Evolutionary conservation across 2,797 vertebrate species (phyloP), one percentile per base, ranked within the genome.

Genomic region (Enteromius fasciolatus): DNA sequence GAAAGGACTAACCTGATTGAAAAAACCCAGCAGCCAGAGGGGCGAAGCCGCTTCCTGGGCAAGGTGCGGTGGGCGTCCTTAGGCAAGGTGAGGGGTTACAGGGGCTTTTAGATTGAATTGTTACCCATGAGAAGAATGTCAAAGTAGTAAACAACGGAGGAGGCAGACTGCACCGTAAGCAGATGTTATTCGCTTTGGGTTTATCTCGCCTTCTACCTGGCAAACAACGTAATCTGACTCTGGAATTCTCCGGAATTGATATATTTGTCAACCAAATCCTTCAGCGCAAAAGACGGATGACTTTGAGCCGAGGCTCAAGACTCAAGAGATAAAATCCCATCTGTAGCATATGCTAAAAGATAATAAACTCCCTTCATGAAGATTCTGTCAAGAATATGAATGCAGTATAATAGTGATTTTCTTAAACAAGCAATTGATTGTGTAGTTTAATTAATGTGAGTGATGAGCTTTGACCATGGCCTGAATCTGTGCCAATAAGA

Each of bases 361-460:
- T 67, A 84, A 84, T 80, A 41, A 84, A 68, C 57, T 76, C 20
- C 10, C 23, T 66, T 81, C 57, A 83, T 82, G 75, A 84, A 72
- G 83, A 64, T 48, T 84, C 76, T 79, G 83, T 70, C 33, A 72
- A 74, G 69, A 69, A 63, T 57, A 52, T 66, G 70, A 75, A 64
- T 72, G 64, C 76, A 28, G 69, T 33, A 44, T 68, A 76, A 69
- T 39, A 72, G 79, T 67, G 54, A 67, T 70, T 81, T 84, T 83
- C 68, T 83, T 83, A 81, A 81, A 83, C 63, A 72, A 86, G 81
- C 82, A 78, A 84, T 82, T 82, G 79, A 84, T 84, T 75, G 70
- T 81, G 79, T 80, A 78, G 75, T 85, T 85, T 85, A 84, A 84
- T 84, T 83, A 80, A 82, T 81, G 39, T 85, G 48, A 77, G 75